These are phyloP conservation scores for Champsocephalus esox DNA, from an alignment of 2,797 vertebrate species.

Conservation along the genomic window DNA sequence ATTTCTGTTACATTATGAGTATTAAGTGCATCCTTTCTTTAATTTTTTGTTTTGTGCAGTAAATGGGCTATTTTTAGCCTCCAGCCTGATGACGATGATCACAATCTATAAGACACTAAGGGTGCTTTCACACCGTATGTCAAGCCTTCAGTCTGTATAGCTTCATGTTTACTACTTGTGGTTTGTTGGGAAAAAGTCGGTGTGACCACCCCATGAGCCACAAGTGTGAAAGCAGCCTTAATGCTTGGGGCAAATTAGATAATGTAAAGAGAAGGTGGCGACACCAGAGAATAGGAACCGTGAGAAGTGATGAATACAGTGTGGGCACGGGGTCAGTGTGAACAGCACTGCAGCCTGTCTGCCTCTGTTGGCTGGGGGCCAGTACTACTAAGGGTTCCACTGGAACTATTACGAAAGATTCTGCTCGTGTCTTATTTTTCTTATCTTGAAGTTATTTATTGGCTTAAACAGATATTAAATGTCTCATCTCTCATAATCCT, in stretches of 20 bases:
- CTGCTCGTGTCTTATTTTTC: conserved; percentile 10
- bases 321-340: conserved; percentile 69
- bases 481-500: too few species aligned
- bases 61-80: conserved; percentile 12
- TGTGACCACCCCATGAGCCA: too few species aligned
- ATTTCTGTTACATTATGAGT: too few species aligned
- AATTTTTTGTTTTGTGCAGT: background rate
- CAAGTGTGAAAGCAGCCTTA: background rate
- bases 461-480: too few species aligned
- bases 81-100: conserved; percentile 22
- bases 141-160: too few species aligned
- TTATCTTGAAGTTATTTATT: conserved; percentile 14
- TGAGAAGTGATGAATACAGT: conserved; percentile 60
- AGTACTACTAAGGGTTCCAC: conserved; percentile 44
- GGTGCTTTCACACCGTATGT: too few species aligned
- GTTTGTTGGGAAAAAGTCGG: too few species aligned
- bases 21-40: too few species aligned
- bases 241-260: conserved; percentile 42
- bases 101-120: conserved; percentile 30
- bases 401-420: conserved; percentile 37
- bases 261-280: conserved; percentile 49
- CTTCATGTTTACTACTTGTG: too few species aligned
- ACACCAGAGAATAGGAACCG: conserved; percentile 53
- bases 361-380: conserved; percentile 61
- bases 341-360: conserved; percentile 64